These are phyloP conservation scores for Erpobdella octoculata DNA, from an alignment of 2,888 invertebrate genomes.

Conservation along the genomic window DNA sequence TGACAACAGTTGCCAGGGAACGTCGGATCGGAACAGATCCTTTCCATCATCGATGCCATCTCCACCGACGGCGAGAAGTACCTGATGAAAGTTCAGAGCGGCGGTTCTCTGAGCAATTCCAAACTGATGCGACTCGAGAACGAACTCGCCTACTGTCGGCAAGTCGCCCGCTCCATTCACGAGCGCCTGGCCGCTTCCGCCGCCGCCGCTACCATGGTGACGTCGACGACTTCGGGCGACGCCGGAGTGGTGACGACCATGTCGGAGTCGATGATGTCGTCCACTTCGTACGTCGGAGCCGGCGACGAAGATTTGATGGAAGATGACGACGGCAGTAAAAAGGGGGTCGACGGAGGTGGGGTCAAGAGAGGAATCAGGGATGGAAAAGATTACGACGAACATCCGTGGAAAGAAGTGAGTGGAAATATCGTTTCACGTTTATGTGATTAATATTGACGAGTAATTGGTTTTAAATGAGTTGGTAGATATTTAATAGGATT, in stretches of 20 bases:
- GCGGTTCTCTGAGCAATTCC: background rate
- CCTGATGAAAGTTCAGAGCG: background rate
- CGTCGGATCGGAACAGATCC: conserved; percentile 14
- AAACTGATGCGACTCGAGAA: background rate
- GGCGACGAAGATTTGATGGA: background rate
- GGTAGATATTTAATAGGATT: no score
- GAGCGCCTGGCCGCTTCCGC: background rate
- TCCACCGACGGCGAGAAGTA: background rate
- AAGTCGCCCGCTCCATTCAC: conserved; percentile 7
- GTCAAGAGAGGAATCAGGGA: no score
- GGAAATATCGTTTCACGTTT: no score
- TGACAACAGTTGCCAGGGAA: conserved; percentile 12
- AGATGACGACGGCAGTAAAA: background rate
- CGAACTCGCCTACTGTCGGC: conserved; percentile 3
- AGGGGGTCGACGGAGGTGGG: background rate
- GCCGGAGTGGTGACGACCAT: background rate
- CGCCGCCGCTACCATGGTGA: background rate
- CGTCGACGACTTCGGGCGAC: background rate
- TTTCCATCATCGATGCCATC: conserved; percentile 22
- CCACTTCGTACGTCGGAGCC: background rate
- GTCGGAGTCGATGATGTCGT: conserved; percentile 11
- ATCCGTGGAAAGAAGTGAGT: background rate
- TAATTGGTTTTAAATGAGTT: no score
- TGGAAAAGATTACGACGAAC: background rate
- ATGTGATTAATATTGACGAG: no score